Conservation (phyloP, 2,797 vertebrate genomes). For the Sebastes steindachneri region DNA sequence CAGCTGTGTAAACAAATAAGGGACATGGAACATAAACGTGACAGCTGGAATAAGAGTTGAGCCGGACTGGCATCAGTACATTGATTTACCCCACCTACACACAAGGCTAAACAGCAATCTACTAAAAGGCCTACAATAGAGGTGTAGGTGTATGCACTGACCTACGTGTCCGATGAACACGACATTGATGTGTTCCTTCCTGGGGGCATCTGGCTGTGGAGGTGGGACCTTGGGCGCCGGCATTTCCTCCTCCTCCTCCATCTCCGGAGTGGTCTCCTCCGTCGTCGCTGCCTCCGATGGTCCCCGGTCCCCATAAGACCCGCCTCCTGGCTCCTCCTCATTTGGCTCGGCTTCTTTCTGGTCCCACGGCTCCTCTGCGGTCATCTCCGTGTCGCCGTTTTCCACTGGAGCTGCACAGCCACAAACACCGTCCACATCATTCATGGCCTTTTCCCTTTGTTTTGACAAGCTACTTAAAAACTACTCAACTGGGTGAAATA, state of each 20-base stretch:
- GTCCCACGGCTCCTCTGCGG: constrained; percentile 94
- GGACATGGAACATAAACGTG: neutral
- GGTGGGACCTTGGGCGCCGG: constrained; percentile 88
- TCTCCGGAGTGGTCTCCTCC: constrained; percentile 79
- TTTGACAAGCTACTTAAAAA: neutral
- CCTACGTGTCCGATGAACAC: constrained; percentile 99
- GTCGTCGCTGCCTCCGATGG: constrained; percentile 60
- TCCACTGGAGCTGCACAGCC: constrained; percentile 82
- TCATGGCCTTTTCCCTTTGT: neutral
- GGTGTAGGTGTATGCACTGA: constrained; percentile 77
- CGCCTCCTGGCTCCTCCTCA: constrained; percentile 88
- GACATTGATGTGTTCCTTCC: constrained; percentile 97
- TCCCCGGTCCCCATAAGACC: constrained; percentile 80
- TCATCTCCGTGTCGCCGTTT: constrained; percentile 94
- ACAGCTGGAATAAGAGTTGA: neutral
- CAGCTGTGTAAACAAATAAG: neutral
- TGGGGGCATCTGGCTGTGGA: constrained; percentile 90
- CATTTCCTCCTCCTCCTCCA: constrained; percentile 88
- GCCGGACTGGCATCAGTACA: neutral
- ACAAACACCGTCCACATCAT: neutral
- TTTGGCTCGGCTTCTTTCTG: constrained; percentile 92
- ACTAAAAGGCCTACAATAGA: neutral
- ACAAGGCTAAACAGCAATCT: neutral
- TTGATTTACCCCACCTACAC: neutral
- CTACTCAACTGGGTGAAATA: neutral